Percentiles rank a stretch among this genome's conserved stretches.
phyloP scores from a whole-genome alignment of 2,888 invertebrate genomes.

The Euphydryas editha region DNA sequence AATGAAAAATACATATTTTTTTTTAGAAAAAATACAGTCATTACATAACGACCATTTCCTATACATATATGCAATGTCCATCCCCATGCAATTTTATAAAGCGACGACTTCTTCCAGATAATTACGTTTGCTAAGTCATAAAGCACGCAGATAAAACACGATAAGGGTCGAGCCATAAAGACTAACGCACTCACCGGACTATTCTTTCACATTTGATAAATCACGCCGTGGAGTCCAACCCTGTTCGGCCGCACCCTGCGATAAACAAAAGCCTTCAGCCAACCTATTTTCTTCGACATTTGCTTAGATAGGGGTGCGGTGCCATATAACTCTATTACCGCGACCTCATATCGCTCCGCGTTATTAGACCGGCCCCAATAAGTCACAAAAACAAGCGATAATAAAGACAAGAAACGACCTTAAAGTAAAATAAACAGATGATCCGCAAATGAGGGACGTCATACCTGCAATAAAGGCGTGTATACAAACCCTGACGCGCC shows the following conservation, averaged over 20 bases:
- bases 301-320: constrained; percentile 68
- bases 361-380: constrained; percentile 38
- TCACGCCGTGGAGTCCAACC: constrained; percentile 63
- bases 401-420: constrained; percentile 72
- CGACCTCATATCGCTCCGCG: constrained; percentile 53
- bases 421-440: constrained; percentile 78
- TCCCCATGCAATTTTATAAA: constrained; percentile 27
- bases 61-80: constrained; percentile 8
- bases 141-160: constrained; percentile 35
- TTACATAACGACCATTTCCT: background rate
- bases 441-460: constrained; percentile 68
- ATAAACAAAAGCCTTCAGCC: constrained; percentile 60
- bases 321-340: constrained; percentile 64
- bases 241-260: constrained; percentile 65
- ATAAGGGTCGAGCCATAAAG: constrained; percentile 38
- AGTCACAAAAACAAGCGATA: constrained; percentile 68
- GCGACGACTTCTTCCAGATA: constrained; percentile 26
- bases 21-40: too few species aligned
- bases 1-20: too few species aligned
- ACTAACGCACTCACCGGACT: constrained; percentile 35
- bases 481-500: constrained; percentile 71
- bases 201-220: constrained; percentile 57
- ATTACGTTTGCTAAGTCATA: constrained; percentile 36
- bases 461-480: constrained; percentile 74
- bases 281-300: constrained; percentile 70